These are phyloP conservation scores for Argentina silus DNA, from an alignment of 2,797 vertebrate genomes.

Conservation along the genomic window DNA sequence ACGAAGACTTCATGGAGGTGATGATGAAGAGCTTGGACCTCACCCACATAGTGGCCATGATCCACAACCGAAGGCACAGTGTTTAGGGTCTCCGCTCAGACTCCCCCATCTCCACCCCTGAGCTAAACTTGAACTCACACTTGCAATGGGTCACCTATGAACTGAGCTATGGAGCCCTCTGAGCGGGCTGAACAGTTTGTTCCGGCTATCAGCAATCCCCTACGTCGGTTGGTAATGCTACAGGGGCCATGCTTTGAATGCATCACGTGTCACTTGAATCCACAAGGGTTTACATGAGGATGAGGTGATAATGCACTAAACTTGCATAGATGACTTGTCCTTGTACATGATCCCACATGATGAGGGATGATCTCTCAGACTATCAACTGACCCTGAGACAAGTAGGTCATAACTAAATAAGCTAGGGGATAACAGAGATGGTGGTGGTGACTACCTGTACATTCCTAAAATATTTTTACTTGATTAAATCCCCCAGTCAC, in stretches of 20 bases:
- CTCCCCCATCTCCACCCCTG: constrained; percentile 53
- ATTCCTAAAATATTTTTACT: too few relatives aligned
- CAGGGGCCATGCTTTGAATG: constrained; percentile 4
- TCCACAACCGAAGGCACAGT: constrained; percentile 84
- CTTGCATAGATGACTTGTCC: constrained; percentile 40
- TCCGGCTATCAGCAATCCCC: background rate
- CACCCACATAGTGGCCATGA: constrained; percentile 88
- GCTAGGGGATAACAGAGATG: constrained; percentile 28
- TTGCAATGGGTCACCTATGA: constrained; percentile 24
- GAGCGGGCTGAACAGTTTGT: background rate
- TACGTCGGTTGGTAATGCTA: constrained; percentile 10
- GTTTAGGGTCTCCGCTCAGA: constrained; percentile 68
- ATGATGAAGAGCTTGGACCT: constrained; percentile 93
- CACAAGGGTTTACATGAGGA: background rate
- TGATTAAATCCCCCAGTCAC: too few relatives aligned
- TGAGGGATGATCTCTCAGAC: constrained; percentile 46
- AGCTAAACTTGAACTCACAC: constrained; percentile 22
- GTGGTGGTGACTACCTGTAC: constrained; percentile 44
- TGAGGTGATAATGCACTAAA: constrained; percentile 50
- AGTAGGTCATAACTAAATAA: constrained; percentile 11
- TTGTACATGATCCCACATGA: constrained; percentile 40
- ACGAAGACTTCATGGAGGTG: constrained; percentile 90
- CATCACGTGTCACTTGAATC: background rate
- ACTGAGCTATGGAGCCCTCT: constrained; percentile 37
- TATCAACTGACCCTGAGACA: constrained; percentile 44